Base-by-base conservation (phyloP, 1,140 invertebrate species). In the Mizuhopecten yessoensis region DNA sequence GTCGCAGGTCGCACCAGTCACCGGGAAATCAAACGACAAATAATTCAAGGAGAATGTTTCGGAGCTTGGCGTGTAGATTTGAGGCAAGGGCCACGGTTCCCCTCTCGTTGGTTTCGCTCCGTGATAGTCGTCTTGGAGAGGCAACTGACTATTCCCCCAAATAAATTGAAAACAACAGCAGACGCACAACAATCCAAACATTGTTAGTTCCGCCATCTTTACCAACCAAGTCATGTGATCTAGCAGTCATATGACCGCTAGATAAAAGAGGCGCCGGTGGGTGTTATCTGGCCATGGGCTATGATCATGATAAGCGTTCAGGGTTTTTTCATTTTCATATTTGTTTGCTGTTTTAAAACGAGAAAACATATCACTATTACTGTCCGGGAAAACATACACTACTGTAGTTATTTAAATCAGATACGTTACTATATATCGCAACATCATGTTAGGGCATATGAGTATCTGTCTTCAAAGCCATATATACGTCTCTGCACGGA, bases 11-110 rank as follows among this genome's bases (percentile, higher is more conserved):
- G 90, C 23, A 11, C 89, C 91, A 5, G 88, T 89, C 7, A 88
- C 91, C n/a, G 23, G 34, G n/a, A 92, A 92, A n/a, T 90, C 49
- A 49, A 92, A 92, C 34, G 34, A 88, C 36, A 39, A 34, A 23
- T 39, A 23, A 86, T 92, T 86, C 33, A 92, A 75, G 10, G 29
- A 45, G 45, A 45, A 90, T 10, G 87, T 49, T 23, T 89, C 45
- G 10, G 57, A n/a, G 75, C 89, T 92, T 17, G 90, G 33, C 3
- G 87, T 33, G 42, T 92, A 92, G 87, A 87, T 90, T 33, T 92
- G 91, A 42, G 91, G 91, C 39, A 90, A 34, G 11, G 91, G 91
- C 91, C 91, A 92, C 87, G 91, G 91, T 86, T 87, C 88, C 20
- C 91, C 91, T 23, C 34, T 86, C 33, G 91, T 90, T 11, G 91